Evolutionary conservation across 2,113 vertebrate genomes (phyloP), one percentile per base, ranked within the genome.

Genomic region (Austrofundulus limnaeus): DNA sequence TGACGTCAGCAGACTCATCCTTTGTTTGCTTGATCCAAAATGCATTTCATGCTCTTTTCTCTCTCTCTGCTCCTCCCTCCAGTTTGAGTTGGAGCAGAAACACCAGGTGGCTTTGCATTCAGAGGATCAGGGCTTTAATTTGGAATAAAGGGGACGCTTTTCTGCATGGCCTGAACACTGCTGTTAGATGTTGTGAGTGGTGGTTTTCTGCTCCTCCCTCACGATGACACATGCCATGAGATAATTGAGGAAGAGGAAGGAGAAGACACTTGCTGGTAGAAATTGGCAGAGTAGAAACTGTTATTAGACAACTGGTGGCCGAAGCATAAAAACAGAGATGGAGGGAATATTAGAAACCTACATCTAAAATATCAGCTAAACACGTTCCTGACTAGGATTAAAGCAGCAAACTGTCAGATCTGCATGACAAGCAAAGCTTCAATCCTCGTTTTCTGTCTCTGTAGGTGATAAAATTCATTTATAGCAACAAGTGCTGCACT

Each of bases 191-290:
- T 2, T 56, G 72, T 61, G 70, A 75, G 74, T 51, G 56, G 61
- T 50, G 51, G 56, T 68, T 87, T n/a, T 75, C 64, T 58, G 60
- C 65, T 72, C 76, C 80, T 85, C 80, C 73, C 82, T 84, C 84
- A 82, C 82, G 87, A 69, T 93, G 92, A 87, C 83, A 85, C 87
- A 86, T 88, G 87, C 90, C 89, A 83, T 83, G 90, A 90, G 91
- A 86, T 90, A 93, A 95, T 9, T 57, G 69, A 81, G 54, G 75
- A 73, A 68, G 52, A 76, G 70, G 71, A 61, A 69, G 71, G 55
- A 80, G 63, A 86, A 96, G 96, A 96, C 96, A 95, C 96, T 94
- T 94, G 90, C 93, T 96, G 95, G 94, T 93, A 67, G 50, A 94
- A 87, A 92, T 94, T 95, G 95, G 95, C 95, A 96, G 94, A 88